A percentile compares a stretch with the other conserved stretches of the same genome.
Conservation (phyloP, 2,797 vertebrate species). For the Micropoecilia bifurca region DNA sequence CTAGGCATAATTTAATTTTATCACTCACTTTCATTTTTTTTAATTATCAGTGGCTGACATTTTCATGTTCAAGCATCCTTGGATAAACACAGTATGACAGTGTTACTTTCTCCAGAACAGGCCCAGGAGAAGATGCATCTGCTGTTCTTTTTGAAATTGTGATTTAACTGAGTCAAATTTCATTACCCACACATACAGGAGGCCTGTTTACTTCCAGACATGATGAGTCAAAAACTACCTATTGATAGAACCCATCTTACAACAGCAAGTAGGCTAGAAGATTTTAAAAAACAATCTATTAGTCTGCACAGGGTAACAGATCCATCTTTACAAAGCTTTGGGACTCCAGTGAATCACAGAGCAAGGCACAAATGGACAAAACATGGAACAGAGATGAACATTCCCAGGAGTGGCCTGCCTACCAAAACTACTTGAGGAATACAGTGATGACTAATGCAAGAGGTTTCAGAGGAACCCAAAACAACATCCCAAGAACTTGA, state of each 20-base stretch:
- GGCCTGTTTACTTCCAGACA: background rate
- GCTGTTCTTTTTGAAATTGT: background rate
- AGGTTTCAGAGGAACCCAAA: background rate
- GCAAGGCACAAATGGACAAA: background rate
- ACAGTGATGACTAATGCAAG: background rate
- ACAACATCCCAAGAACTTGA: background rate
- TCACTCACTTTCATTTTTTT: background rate
- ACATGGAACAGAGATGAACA: background rate
- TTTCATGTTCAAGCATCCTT: background rate
- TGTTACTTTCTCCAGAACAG: background rate
- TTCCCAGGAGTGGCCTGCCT: background rate
- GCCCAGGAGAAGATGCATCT: background rate
- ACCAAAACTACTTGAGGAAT: background rate
- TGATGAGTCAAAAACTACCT: background rate
- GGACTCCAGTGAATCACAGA: background rate
- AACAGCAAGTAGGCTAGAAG: background rate
- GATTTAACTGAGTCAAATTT: background rate
- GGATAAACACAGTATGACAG: background rate
- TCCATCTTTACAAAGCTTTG: background rate
- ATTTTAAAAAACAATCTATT: background rate
- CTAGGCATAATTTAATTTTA: background rate
- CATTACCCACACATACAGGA: background rate
- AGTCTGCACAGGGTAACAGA: background rate
- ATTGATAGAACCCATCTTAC: background rate
- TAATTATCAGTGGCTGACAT: background rate